Conservation (phyloP, 2,888 invertebrate genomes). For the Schrankia costaestrigalis region DNA sequence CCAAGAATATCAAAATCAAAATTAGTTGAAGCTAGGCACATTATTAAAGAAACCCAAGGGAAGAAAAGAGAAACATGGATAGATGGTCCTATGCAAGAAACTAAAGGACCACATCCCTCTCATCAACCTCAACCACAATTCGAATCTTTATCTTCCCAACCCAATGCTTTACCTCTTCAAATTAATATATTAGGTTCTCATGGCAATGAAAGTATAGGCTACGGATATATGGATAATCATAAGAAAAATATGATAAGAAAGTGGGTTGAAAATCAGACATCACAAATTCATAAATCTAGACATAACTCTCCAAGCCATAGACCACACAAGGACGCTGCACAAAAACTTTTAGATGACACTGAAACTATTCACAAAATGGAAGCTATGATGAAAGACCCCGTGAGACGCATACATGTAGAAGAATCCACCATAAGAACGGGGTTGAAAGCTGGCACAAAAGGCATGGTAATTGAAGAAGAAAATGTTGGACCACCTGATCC, state of each 20-base stretch:
- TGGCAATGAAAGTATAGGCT: constrained; percentile 80
- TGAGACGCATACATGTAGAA: constrained; percentile 79
- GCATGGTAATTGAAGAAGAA: constrained; percentile 75
- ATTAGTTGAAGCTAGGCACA: constrained; percentile 89
- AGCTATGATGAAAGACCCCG: constrained; percentile 73
- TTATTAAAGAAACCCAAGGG: constrained; percentile 88
- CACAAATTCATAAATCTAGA: constrained; percentile 87
- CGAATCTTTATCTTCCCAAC: constrained; percentile 82
- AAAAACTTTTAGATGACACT: constrained; percentile 49
- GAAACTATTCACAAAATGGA: constrained; percentile 66
- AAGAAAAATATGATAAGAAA: constrained; percentile 96
- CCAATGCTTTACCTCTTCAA: constrained; percentile 63
- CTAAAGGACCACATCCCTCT: constrained; percentile 64
- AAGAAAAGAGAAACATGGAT: constrained; percentile 96
- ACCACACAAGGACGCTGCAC: constrained; percentile 49
- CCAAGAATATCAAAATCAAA: constrained; percentile 93
- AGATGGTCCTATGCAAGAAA: constrained; percentile 92
- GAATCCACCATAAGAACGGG: constrained; percentile 83
- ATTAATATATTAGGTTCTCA: constrained; percentile 67
- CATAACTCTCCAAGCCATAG: constrained; percentile 78
- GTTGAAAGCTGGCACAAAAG: constrained; percentile 76
- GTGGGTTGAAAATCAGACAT: constrained; percentile 95
- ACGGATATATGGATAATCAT: constrained; percentile 95
- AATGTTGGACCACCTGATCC: constrained; percentile 65
- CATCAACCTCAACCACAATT: constrained; percentile 37